Conservation (phyloP, 2,888 invertebrate species). For the Cryptus armator region DNA sequence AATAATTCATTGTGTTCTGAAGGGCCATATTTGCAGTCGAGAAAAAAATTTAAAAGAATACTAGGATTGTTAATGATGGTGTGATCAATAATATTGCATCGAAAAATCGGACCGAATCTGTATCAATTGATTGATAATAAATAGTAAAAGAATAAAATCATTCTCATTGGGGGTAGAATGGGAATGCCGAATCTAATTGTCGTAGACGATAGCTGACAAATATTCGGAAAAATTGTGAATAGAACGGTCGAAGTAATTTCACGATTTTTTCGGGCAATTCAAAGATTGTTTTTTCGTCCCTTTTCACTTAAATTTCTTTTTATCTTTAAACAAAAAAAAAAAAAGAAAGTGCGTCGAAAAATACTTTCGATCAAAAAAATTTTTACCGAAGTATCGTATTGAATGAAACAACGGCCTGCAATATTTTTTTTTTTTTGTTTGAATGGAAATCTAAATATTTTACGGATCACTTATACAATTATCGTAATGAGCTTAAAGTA, state of each 20-base stretch:
- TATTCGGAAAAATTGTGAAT: neutral
- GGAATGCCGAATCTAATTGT: neutral
- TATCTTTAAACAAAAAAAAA: neutral
- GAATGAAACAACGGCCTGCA: neutral
- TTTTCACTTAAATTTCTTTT: neutral
- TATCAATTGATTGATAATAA: too few relatives aligned
- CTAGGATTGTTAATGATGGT: neutral
- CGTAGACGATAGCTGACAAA: neutral
- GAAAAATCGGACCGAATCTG: too few relatives aligned
- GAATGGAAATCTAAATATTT: slow-evolving; percentile 7
- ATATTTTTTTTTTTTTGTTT: neutral
- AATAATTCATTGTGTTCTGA: neutral
- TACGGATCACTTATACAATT: slow-evolving; percentile 29
- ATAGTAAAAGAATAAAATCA: too few relatives aligned
- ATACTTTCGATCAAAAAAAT: neutral
- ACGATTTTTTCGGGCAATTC: neutral
- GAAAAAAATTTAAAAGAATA: neutral
- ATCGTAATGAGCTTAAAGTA: slow-evolving; percentile 37
- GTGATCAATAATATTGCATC: neutral
- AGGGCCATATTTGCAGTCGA: neutral
- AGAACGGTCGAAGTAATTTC: neutral
- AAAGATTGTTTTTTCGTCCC: neutral
- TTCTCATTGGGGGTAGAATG: neutral
- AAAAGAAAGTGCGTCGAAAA: neutral
- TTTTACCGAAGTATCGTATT: neutral